Evolutionary conservation across 2,113 vertebrate species (phyloP), one percentile per base, ranked within the genome.

Genomic region (Pteruthius melanotis): DNA sequence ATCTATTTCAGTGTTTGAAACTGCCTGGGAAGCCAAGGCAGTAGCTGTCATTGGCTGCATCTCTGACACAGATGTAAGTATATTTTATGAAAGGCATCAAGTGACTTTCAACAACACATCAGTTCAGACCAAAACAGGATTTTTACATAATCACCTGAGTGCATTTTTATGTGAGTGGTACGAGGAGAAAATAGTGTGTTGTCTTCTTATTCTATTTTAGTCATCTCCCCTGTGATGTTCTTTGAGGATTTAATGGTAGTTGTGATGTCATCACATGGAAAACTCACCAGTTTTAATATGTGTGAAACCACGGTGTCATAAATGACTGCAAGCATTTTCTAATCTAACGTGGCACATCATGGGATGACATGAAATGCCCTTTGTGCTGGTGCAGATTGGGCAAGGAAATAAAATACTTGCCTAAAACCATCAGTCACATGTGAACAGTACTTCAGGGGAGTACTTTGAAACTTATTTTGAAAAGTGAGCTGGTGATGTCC

Each of bases 11-110:
- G 97, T 99, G 33, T 99, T 99, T 95, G 98, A 98, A 84, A 99
- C 99, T 3, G 98, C 98, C 5, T 99, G 99, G 99, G 99, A 99
- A 91, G 99, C 98, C 26, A 99, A 99, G 97, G 99, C 99, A 3
- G 98, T 99, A 69, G 98, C 99, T 9, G 98, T 99, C 56, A 97
- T 99, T 28, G 94, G 94, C 49, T 99, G 99, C 71, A 98, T 99
- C 96, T 98, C 98, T 4, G 98, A 99, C 90, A 98, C 97, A 26
- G 98, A 99, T 40, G 99, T 99, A 90, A 98, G 99, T 98, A 54
- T 33, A 4, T 35, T 33, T 33, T n/a, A 33, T 3, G 2, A 42
- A 63, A 52, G 47, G 35, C 37, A 63, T 31, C 37, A 52, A 30
- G 3, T n/a, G 47, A 26, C 26, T 80, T 26, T n/a, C n/a, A n/a